Evolutionary conservation across 2,888 invertebrate species (phyloP).

Genomic region (Schrankia costaestrigalis): DNA sequence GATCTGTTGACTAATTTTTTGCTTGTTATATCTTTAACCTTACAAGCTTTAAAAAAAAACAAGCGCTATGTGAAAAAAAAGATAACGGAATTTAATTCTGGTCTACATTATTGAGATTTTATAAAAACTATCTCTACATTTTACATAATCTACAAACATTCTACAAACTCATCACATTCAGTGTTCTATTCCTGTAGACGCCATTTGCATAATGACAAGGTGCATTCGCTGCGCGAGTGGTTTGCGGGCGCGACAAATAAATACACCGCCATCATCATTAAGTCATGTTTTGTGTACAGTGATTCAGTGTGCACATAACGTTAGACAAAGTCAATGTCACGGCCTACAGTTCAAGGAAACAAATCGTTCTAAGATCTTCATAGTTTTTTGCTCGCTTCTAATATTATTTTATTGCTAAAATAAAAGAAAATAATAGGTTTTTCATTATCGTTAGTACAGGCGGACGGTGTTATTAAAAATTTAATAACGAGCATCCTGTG

Average conservation of each 20-base stretch:
- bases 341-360: constrained; percentile 30
- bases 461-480: constrained; percentile 47
- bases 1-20: too few species aligned
- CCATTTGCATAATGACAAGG: constrained; percentile 21
- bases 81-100: too few species aligned
- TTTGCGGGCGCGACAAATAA: constrained; percentile 15
- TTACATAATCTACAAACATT: too few species aligned
- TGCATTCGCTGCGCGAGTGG: constrained; percentile 14
- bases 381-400: constrained; percentile 10
- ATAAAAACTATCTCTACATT: too few species aligned
- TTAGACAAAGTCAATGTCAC: constrained; percentile 20
- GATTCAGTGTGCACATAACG: constrained; percentile 12
- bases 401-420: constrained; percentile 19
- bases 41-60: too few species aligned
- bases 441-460: constrained; percentile 27
- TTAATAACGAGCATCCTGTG: constrained; percentile 57
- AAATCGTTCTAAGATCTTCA: constrained; percentile 4
- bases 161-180: constrained; percentile 9
- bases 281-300: constrained; percentile 9
- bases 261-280: constrained; percentile 27
- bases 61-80: too few species aligned
- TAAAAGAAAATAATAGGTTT: constrained; percentile 25
- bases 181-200: constrained; percentile 5
- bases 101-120: too few species aligned
- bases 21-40: too few species aligned